These are phyloP conservation scores for Leiothrix lutea DNA, from an alignment of 2,113 vertebrate species.

Conservation along the genomic window DNA sequence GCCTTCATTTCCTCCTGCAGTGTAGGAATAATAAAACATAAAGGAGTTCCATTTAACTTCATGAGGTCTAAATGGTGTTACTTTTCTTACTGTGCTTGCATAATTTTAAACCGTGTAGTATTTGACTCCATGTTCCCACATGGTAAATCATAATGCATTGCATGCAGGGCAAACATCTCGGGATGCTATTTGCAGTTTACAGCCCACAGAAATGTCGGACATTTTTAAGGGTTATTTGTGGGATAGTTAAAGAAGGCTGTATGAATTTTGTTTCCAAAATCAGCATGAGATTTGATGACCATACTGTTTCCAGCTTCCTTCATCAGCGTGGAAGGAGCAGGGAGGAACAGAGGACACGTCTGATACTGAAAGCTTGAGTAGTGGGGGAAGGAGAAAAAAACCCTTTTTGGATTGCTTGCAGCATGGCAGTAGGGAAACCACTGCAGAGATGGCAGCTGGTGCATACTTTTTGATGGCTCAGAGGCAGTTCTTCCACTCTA, in stretches of 20 bases:
- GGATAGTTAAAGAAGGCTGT: background rate
- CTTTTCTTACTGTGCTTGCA: background rate
- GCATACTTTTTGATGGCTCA: background rate
- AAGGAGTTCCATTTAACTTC: background rate
- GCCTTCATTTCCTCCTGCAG: background rate
- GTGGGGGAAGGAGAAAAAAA: background rate
- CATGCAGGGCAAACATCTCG: background rate
- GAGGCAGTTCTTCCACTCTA: background rate
- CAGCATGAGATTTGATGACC: conserved; percentile 2
- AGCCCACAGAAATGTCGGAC: conserved; percentile 34
- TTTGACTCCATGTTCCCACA: background rate
- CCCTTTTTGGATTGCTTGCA: background rate
- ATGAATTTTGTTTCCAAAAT: conserved; percentile 36
- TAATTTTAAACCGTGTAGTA: background rate
- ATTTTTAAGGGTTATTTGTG: conserved; percentile 25
- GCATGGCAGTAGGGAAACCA: background rate
- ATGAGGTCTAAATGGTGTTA: background rate
- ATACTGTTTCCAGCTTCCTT: background rate
- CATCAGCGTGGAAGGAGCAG: background rate
- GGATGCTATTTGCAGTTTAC: conserved; percentile 23
- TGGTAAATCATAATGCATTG: background rate
- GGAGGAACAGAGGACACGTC: background rate
- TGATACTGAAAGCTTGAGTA: background rate
- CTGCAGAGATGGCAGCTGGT: background rate
- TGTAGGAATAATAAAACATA: background rate